Conservation (phyloP, 2,888 invertebrate genomes). For the Tenthredo notha region DNA sequence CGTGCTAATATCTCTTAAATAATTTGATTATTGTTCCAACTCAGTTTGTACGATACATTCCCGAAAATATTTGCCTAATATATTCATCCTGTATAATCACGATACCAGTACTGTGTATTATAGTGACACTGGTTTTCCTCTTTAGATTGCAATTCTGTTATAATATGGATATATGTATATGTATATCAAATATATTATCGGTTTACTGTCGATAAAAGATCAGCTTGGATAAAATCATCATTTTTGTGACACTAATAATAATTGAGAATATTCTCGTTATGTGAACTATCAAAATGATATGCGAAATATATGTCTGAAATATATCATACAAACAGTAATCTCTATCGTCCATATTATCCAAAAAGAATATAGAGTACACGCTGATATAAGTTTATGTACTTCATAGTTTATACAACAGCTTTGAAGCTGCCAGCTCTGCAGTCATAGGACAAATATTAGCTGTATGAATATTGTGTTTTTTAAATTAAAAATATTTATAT, state of each 20-base stretch:
- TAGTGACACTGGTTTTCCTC: background rate
- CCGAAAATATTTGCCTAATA: background rate
- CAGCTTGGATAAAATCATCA: background rate
- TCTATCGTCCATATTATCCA: slow-evolving; percentile 48
- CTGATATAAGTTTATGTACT: slow-evolving; percentile 57
- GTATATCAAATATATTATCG: slow-evolving; percentile 20
- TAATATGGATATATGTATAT: background rate
- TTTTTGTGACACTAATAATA: background rate
- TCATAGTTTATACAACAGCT: slow-evolving; percentile 61
- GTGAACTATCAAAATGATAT: slow-evolving; percentile 12
- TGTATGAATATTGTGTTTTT: slow-evolving; percentile 43
- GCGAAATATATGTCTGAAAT: slow-evolving; percentile 42
- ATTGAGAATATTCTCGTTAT: background rate
- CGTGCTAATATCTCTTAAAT: slow-evolving; percentile 55
- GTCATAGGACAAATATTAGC: slow-evolving; percentile 22
- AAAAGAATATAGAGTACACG: slow-evolving; percentile 56
- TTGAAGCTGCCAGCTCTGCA: slow-evolving; percentile 54
- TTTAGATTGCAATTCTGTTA: background rate
- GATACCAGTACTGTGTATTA: background rate
- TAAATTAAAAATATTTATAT: slow-evolving; percentile 54
- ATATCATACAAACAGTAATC: slow-evolving; percentile 57
- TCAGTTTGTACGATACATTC: slow-evolving; percentile 56
- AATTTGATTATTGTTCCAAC: slow-evolving; percentile 62
- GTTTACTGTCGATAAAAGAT: background rate
- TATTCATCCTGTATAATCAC: background rate